These are phyloP conservation scores for Lerema accius DNA, from an alignment of 1,140 invertebrate genomes.

Conservation along the genomic window DNA sequence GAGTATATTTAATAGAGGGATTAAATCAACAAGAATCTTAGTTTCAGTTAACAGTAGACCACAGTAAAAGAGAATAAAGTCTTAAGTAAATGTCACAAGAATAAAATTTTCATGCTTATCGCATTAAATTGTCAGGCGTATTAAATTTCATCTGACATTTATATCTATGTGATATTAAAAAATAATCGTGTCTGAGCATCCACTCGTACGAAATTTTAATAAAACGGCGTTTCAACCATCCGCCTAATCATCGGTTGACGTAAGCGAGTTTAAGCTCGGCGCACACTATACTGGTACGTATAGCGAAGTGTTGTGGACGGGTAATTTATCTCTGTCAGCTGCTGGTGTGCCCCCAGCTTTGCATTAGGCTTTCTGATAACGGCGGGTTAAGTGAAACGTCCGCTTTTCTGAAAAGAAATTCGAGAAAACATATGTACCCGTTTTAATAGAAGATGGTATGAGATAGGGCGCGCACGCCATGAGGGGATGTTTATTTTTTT, in stretches of 20 bases:
- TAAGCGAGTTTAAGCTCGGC: conserved; percentile 23
- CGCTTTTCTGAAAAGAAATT: conserved; percentile 37
- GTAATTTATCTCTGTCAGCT: conserved; percentile 62
- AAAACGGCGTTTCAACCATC: conserved; percentile 15
- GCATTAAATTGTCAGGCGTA: no score
- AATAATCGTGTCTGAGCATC: not conserved
- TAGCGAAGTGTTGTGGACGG: conserved; percentile 34
- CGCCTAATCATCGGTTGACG: conserved; percentile 23
- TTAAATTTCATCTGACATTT: no score
- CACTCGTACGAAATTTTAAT: conserved; percentile 9
- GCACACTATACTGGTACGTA: conserved; percentile 27
- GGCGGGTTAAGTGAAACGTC: conserved; percentile 61
- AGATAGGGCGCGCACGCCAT: not conserved
- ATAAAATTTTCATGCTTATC: no score
- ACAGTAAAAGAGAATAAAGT: no score
- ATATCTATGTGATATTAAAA: not conserved
- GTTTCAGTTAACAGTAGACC: no score
- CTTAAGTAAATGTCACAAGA: no score
- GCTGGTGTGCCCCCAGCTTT: conserved; percentile 50
- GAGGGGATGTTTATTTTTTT: not conserved
- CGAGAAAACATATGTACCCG: conserved; percentile 36
- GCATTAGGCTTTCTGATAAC: conserved; percentile 59
- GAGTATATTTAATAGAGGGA: no score
- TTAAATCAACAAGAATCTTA: no score
- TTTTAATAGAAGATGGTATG: conserved; percentile 27